Evolutionary conservation across 1,140 invertebrate genomes (phyloP).

Genomic region (Orchesella cincta): DNA sequence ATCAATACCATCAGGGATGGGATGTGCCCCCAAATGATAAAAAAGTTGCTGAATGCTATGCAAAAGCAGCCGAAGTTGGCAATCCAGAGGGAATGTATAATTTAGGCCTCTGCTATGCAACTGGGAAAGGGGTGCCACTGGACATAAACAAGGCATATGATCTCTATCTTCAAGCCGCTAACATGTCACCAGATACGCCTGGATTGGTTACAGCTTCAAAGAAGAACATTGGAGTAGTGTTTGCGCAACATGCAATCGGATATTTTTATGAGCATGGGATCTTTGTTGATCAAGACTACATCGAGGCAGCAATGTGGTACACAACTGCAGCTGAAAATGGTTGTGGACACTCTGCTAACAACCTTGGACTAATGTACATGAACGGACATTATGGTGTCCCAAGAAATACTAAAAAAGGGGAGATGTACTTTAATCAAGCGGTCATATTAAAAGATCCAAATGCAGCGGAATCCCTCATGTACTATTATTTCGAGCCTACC

Average conservation of each 20-base stretch:
- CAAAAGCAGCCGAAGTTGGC: neutral
- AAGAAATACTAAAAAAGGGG: neutral
- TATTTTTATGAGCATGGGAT: neutral
- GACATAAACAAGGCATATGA: neutral
- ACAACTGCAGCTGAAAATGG: neutral
- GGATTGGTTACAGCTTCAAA: too few species aligned
- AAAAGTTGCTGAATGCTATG: neutral
- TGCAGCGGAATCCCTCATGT: neutral
- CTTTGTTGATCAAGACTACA: neutral
- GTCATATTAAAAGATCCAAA: neutral
- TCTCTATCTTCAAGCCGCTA: neutral
- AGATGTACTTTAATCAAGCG: neutral
- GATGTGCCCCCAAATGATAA: neutral
- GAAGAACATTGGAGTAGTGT: neutral
- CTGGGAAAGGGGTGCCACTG: neutral
- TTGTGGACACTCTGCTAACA: neutral
- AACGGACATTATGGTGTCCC: neutral
- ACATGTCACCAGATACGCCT: neutral
- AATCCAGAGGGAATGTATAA: conserved; percentile 22
- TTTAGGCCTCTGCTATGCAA: neutral
- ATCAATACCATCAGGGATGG: neutral
- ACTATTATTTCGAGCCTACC: neutral
- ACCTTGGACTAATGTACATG: neutral
- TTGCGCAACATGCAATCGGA: neutral
- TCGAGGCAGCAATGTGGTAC: neutral